Base-by-base conservation (phyloP, 2,113 vertebrate genomes). In the Corapipo altera region DNA sequence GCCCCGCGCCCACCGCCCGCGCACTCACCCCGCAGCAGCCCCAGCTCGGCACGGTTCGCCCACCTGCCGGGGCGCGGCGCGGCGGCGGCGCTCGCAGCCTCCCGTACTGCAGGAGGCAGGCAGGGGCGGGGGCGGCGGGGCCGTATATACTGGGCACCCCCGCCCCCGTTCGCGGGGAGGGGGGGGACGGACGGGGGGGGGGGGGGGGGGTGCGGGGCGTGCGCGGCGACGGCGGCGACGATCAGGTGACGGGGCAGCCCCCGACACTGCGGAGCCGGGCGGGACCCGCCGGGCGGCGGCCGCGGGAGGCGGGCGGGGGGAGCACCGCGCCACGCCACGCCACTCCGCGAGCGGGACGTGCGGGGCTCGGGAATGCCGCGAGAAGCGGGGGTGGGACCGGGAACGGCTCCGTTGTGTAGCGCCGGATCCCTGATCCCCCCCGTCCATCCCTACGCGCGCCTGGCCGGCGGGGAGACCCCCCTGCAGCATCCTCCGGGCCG, bases 211-310 rank as follows among this genome's bases (percentile, higher is more conserved):
- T 48, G 96, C 89, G 95, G 92, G 44, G 95, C 96, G 95, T 96
- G 95, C 96, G 95, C 96, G 92, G 90, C 58, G 93, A 5, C 9
- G 59, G 91, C 9, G 59, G 91, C 58, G 93, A 5, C 9, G 61
- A 93, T 97, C 98, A 96, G 97, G 96, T 97, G 97, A 97, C 83
- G 83, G 93, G 91, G 95, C 95, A 95, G 96, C 97, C 95, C 96
- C 97, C 96, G 79, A 62, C 93, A 95, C 95, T 77, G 95, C 96
- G 66, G 89, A 95, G 91, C 93, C 95, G 95, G 95, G 96, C 97
- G 97, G 75, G 66, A 48, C 66, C 66, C 66, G 66, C 58, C 58
- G 74, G 96, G 80, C 57, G 96, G 96, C 87, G 97, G 96, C 97
- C 93, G 96, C 94, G 88, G 91, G 94, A 83, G 77, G 61, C 70